Evolutionary conservation across 2,888 invertebrate species (phyloP), one percentile per base, ranked within the genome.

Genomic region (Tiliacea aurago): DNA sequence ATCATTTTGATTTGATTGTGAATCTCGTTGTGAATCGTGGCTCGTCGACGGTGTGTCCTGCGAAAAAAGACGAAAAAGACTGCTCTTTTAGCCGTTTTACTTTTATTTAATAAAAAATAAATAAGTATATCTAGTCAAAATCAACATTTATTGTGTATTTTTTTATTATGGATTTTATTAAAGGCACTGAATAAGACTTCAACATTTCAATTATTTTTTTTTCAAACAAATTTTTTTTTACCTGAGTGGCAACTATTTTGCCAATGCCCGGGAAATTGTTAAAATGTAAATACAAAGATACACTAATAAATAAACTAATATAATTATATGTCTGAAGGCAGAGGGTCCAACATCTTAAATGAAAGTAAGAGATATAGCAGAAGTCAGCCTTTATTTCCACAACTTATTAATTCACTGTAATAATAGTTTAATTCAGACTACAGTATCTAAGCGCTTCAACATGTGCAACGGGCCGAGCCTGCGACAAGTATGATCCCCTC

Each of bases 1-100:
- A 81, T 78, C 68, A 58, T 77, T 83, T 72, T 78, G 64, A 15
- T 53, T 63, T 70, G 73, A 63, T 74, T 78, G 75, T 68, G 68
- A 74, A 74, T 74, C 73, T 56, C 49, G 73, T 63, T 73, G 68
- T 68, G 43, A 55, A 73, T 68, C 11, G 43, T 49, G 56, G 51
- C 69, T 66, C 43, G 37, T 70, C 69, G 37, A 37, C 69, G 68
- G 62, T 59, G 49, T 62, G 37, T 76, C 68, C 76, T 76, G 76
- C 45, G 61, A 63, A 72, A 73, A 67, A 45, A 71, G 37, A 53
- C 62, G 63, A 61, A 61, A 66, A 58, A 70, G 70, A 70, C 63
- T 74, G 56, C 56, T 70, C 28, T 37, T 59, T 59, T 63, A 59
- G 55, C 41, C 55, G 63, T 70, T 62, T 63, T 55, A 56, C 68